phyloP scores from a whole-genome alignment of 2,113 vertebrate species.

The Aegithalos caudatus region DNA sequence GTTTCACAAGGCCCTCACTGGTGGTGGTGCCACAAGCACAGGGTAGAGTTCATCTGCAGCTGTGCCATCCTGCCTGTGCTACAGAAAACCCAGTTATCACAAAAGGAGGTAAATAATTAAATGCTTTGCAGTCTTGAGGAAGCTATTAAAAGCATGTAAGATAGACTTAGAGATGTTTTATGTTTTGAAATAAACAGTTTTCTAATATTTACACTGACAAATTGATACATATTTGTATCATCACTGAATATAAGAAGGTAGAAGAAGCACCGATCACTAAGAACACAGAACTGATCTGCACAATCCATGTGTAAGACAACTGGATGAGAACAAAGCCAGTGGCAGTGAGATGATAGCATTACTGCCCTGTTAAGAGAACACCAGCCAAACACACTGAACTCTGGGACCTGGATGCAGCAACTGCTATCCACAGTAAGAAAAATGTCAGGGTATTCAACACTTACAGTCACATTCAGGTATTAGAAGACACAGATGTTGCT shows the following conservation, averaged over 20 bases:
- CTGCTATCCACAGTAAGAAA: not conserved
- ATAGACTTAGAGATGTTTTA: not conserved
- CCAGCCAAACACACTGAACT: not conserved
- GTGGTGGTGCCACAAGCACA: not conserved
- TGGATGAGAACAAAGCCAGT: not conserved
- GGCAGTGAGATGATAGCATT: not conserved
- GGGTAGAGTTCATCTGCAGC: not conserved
- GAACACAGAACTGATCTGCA: not conserved
- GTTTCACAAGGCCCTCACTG: not conserved
- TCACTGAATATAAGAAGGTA: not conserved
- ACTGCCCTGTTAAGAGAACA: not conserved
- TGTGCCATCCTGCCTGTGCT: not conserved
- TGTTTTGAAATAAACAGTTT: not conserved
- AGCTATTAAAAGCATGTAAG: fast-evolving
- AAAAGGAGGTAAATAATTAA: not conserved
- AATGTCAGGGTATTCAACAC: not conserved
- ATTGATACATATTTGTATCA: not conserved
- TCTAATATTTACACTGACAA: not conserved
- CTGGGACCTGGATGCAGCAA: not conserved
- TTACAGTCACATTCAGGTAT: not conserved
- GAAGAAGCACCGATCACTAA: not conserved
- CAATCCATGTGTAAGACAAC: fast-evolving
- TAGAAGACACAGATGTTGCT: not conserved
- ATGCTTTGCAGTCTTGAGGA: not conserved
- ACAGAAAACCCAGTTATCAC: not conserved